Evolutionary conservation across 2,113 vertebrate genomes (phyloP), one percentile per base, ranked within the genome.

Genomic region (Spizaetus ornatus): DNA sequence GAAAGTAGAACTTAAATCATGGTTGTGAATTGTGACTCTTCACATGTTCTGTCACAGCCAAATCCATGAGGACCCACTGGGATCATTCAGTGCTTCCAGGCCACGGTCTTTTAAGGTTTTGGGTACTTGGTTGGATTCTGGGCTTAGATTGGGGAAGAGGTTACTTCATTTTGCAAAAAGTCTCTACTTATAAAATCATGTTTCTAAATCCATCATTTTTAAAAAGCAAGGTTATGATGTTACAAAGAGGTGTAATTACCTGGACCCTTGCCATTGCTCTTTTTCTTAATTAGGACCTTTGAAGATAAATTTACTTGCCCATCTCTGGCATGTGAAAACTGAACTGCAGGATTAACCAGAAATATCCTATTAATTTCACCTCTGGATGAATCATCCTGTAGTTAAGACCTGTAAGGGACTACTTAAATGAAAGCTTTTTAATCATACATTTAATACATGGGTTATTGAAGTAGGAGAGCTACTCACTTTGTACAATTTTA

Each of bases 361-460:
- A 97, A 90, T 62, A 95, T 16, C 45, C 55, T 74, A 85, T 93
- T 97, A 88, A 91, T 86, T 86, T 96, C 63, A 90, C 48, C 66
- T 58, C 19, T 11, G 5, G 69, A 52, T 66, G 72, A 96, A 86
- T 96, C 15, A 65, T 86, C 53, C 16, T 74, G 52, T 43, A 94
- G 79, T 93, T 93, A 86, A 97, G 82, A 83, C 42, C 84, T 94
- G 52, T 53, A 96, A 91, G 42, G 36, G 72, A 86, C 88, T 79
- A 88, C 31, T 97, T 86, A 91, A 96, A 91, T 59, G 47, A 92
- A 91, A 97, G 63, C 15, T 84, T 97, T 97, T 97, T 87, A 96
- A 96, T 97, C 86, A 87, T 61, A 82, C 5, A 53, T 91, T 86
- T 95, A 96, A 50, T 81, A 86, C 38, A 66, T 36, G 19, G 32